Base-by-base conservation (phyloP, 2,113 vertebrate genomes). In the Gymnorhina tibicen region DNA sequence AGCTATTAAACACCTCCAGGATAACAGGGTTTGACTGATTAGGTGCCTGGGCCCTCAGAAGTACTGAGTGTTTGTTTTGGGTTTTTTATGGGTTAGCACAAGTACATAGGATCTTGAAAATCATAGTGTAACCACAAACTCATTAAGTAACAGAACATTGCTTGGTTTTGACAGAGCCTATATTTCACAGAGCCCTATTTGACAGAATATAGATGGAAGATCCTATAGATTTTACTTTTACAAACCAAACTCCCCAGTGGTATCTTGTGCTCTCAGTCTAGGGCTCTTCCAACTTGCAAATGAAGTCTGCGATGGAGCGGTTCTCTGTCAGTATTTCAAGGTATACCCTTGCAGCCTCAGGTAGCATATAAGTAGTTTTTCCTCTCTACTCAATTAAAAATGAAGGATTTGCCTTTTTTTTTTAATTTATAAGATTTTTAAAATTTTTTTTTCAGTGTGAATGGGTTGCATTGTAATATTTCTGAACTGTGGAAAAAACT, bases 271-370 rank as follows among this genome's bases (percentile, higher is more conserved):
- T 74, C 55, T 83, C 32, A 27, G 1, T 37, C 18, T 62, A 39
- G 50, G 35, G 15, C 30, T 91, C 33, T 81, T 93, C 55, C 66
- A 77, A 23, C 7, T 33, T 91, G 27, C 26, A 59, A 69, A 53
- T 52, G 12, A 75, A 64, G 5, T 52, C 13, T 75, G 16, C 0
- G 0, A n/a, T 32, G 8, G 39, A 93, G 30, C 4, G 5, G 1
- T 39, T 83, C 24, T 80, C 30, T 11, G 22, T 33, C 14, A 0
- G 1, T 66, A 35, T 69, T 86, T 76, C 41, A 47, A 39, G 41
- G 26, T 49, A 18, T 28, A 39, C 9, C 17, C 11, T 46, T 44
- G 10, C 37, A 49, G 21, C 30, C 27, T 7, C 3, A 58, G 1
- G 47, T 33, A 83, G 28, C n/a, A 37, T 26, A 63, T 39, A 39